These are phyloP conservation scores for Hepsetus odoe DNA, from an alignment of 2,113 vertebrate species.

Conservation along the genomic window DNA sequence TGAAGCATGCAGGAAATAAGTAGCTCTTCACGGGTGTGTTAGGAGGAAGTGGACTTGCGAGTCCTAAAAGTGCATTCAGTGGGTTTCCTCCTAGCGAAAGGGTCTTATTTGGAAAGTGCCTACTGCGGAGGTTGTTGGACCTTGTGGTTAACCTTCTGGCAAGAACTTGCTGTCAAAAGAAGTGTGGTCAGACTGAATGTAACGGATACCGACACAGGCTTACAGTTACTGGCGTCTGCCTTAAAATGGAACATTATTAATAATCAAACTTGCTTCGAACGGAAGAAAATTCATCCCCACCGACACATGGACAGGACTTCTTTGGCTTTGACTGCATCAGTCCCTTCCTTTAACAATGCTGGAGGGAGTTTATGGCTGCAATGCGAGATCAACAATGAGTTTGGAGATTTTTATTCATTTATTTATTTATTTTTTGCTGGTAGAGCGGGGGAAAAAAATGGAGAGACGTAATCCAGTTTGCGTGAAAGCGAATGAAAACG, in stretches of 20 bases:
- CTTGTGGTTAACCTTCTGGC: background rate
- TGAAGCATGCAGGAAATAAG: background rate
- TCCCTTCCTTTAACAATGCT: conserved; percentile 46
- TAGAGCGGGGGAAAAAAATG: conserved; percentile 48
- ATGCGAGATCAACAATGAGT: conserved; percentile 69
- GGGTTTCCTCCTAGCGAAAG: background rate
- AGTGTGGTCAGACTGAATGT: background rate
- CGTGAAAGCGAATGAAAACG: conserved; percentile 76
- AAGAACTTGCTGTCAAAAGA: background rate
- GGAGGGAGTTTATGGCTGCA: conserved; percentile 58
- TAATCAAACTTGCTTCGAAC: too few species aligned
- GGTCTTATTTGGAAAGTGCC: background rate
- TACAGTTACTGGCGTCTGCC: background rate
- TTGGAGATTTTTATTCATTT: too few species aligned
- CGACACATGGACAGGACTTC: background rate
- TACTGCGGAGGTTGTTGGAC: background rate
- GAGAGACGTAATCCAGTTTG: conserved; percentile 75
- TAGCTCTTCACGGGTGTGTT: background rate
- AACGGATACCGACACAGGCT: background rate
- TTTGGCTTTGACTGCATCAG: conserved; percentile 57
- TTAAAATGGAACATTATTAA: background rate
- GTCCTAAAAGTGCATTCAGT: background rate
- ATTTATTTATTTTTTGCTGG: conserved; percentile 67
- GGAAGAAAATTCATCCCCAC: background rate
- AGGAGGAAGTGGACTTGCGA: background rate